Percentiles rank a stretch among this genome's conserved stretches.
Evolutionary conservation across 2,113 vertebrate genomes (phyloP).

Genomic region (Corynorhinus townsendii): DNA sequence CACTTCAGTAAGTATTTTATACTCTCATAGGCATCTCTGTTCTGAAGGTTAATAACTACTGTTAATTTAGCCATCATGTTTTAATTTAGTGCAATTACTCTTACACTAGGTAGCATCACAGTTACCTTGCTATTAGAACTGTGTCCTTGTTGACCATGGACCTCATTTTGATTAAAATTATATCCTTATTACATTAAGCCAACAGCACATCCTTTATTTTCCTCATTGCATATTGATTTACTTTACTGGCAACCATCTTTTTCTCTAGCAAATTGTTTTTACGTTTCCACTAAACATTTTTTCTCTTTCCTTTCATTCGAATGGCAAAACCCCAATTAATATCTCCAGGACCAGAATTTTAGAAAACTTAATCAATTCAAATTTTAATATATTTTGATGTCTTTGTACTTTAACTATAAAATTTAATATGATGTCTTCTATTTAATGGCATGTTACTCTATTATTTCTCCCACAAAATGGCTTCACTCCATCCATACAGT

Average conservation of each 20-base stretch:
- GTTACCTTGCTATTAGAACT: not conserved
- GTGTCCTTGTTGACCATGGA: not conserved
- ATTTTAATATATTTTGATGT: conserved; percentile 60
- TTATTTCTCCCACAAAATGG: conserved; percentile 60
- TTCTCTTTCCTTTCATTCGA: not conserved
- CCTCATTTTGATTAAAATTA: conserved; percentile 17
- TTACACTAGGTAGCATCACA: not conserved
- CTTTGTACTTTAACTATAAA: conserved; percentile 59
- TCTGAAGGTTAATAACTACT: conserved; percentile 36
- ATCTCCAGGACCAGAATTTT: not conserved
- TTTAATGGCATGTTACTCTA: conserved; percentile 52
- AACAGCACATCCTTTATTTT: not conserved
- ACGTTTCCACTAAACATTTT: conserved; percentile 17
- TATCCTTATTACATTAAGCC: not conserved
- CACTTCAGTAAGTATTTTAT: not conserved
- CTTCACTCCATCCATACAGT: conserved; percentile 49
- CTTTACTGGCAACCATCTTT: not conserved
- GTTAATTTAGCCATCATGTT: not conserved
- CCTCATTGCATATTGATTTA: not conserved
- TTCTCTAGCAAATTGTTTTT: not conserved
- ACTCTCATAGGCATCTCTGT: not conserved
- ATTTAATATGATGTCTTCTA: conserved; percentile 48
- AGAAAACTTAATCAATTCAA: conserved; percentile 40
- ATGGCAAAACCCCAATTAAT: conserved; percentile 46
- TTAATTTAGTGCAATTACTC: conserved; percentile 12